These are phyloP conservation scores for Vulpes vulpes DNA, from an alignment of 2,113 vertebrate species.

Conservation along the genomic window DNA sequence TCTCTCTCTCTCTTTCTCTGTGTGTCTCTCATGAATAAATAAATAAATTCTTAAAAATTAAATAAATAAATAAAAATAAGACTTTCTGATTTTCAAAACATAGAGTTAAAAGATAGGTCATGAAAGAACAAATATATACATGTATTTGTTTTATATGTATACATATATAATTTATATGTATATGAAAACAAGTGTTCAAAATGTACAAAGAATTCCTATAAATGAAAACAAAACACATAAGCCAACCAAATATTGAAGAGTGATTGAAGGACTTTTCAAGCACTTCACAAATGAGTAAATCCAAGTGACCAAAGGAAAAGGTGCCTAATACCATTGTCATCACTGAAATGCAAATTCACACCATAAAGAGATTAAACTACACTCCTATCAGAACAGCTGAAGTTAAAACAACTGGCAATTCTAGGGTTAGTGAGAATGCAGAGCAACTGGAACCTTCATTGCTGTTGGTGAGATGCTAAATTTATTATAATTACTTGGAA, in stretches of 20 bases:
- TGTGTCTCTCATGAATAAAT: no score
- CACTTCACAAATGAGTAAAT: neutral
- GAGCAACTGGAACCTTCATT: neutral
- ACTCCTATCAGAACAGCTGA: neutral
- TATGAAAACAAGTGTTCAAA: neutral
- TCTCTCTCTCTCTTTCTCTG: no score
- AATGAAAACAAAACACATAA: neutral
- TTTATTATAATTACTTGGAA: neutral
- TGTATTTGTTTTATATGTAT: no score
- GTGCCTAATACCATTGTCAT: neutral
- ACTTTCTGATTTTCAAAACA: neutral
- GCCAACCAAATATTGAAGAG: neutral
- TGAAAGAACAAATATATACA: neutral
- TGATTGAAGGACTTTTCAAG: neutral
- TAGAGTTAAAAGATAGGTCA: neutral
- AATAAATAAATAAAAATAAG: conserved; percentile 30
- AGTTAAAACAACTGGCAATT: neutral
- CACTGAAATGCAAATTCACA: neutral
- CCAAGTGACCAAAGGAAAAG: neutral
- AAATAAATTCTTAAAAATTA: neutral
- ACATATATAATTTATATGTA: neutral
- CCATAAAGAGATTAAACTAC: neutral
- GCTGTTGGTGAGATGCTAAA: neutral
- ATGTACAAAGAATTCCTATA: neutral
- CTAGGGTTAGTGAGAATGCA: neutral